These are phyloP conservation scores for Drosophila mojavensis DNA, from an alignment of 1,140 invertebrate species.

Conservation along the genomic window DNA sequence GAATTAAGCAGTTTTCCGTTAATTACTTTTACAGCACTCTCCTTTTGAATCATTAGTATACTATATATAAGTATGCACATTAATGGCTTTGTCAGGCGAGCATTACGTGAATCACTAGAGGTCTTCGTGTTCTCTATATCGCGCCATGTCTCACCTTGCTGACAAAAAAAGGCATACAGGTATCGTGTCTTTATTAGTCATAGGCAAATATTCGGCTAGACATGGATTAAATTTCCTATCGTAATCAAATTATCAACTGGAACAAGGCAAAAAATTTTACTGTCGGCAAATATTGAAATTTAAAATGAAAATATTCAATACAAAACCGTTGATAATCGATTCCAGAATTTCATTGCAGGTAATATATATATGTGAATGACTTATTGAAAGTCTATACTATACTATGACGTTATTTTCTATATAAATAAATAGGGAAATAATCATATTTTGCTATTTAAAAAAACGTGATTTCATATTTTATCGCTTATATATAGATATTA, in stretches of 20 bases:
- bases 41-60: constrained; percentile 24
- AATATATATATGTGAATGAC: no score
- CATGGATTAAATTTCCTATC: constrained; percentile 41
- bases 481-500: neutral
- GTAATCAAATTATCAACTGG: constrained; percentile 63
- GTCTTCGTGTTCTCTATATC: constrained; percentile 40
- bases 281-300: neutral
- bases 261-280: constrained; percentile 27
- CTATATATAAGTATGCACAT: constrained; percentile 13
- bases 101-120: constrained; percentile 55
- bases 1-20: neutral
- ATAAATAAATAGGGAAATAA: no score
- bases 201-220: constrained; percentile 33
- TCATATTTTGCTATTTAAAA: no score
- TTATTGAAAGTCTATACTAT: no score
- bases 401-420: no score
- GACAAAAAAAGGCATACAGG: constrained; percentile 25
- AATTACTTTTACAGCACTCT: constrained; percentile 3
- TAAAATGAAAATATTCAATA: neutral
- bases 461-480: neutral
- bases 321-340: neutral
- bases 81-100: constrained; percentile 41
- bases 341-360: neutral
- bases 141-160: constrained; percentile 39
- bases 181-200: constrained; percentile 56